Evolutionary conservation across 2,888 invertebrate species (phyloP).

Genomic region (Polyploca ridens): DNA sequence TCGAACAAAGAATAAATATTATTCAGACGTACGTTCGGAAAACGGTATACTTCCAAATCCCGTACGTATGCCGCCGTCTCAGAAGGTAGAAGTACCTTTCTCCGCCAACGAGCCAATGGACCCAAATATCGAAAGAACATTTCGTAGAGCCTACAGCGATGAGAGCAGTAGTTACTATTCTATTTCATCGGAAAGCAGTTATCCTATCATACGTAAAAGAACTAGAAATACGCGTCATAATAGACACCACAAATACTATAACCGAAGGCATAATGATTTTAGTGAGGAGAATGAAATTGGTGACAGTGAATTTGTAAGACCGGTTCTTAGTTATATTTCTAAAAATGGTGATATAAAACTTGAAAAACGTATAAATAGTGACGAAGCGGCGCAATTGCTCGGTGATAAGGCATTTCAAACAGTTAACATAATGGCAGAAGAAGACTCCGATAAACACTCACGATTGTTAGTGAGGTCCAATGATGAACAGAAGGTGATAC

Average conservation of each 20-base stretch:
- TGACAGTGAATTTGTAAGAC: slow-evolving; percentile 31
- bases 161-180: slow-evolving; percentile 6
- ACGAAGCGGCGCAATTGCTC: slow-evolving; percentile 50
- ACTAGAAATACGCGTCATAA: slow-evolving; percentile 14
- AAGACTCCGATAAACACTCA: slow-evolving; percentile 31
- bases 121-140: not conserved
- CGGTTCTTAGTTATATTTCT: slow-evolving; percentile 42
- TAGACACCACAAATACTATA: slow-evolving; percentile 16
- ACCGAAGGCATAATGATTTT: slow-evolving; percentile 23
- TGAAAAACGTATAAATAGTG: slow-evolving; percentile 49
- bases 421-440: slow-evolving; percentile 34
- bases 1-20: slow-evolving; percentile 35
- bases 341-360: slow-evolving; percentile 53
- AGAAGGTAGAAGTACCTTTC: slow-evolving; percentile 14
- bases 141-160: slow-evolving; percentile 5
- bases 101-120: not conserved
- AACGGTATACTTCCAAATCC: slow-evolving; percentile 19
- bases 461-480: slow-evolving; percentile 38
- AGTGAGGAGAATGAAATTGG: not conserved
- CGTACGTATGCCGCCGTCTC: slow-evolving; percentile 10
- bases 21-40: slow-evolving; percentile 26
- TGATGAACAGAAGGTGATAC: slow-evolving; percentile 17
- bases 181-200: not conserved
- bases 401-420: slow-evolving; percentile 29
- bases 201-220: slow-evolving; percentile 10